These are phyloP conservation scores for Tipula helvola DNA, from an alignment of 2,888 invertebrate genomes.

Conservation along the genomic window DNA sequence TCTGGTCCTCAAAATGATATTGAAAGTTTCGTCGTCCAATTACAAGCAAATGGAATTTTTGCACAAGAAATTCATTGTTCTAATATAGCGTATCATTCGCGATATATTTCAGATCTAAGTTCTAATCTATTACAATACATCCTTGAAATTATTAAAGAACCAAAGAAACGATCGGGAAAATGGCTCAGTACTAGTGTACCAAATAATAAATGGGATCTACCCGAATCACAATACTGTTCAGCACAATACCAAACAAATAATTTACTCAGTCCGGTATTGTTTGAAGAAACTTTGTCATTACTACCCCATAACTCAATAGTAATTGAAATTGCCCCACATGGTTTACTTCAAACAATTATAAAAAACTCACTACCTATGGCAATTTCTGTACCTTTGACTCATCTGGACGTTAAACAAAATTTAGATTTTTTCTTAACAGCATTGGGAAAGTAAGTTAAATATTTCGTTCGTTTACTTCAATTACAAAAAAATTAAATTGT, in stretches of 20 bases:
- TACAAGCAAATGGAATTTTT: constrained; percentile 60
- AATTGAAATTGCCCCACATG: constrained; percentile 59
- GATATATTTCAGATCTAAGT: constrained; percentile 44
- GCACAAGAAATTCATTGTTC: constrained; percentile 74
- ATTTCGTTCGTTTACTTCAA: constrained; percentile 25
- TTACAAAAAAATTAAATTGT: not conserved
- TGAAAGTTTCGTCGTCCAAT: constrained; percentile 47
- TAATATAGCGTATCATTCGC: constrained; percentile 55
- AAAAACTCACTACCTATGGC: constrained; percentile 44
- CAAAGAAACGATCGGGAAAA: constrained; percentile 52
- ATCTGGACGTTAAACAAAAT: constrained; percentile 41
- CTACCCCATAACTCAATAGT: constrained; percentile 50
- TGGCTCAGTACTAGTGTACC: constrained; percentile 84
- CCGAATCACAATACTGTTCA: constrained; percentile 48
- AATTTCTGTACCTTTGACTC: constrained; percentile 45
- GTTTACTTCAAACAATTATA: constrained; percentile 52
- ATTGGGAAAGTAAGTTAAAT: constrained; percentile 37
- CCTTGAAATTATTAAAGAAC: constrained; percentile 47
- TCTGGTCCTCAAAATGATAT: constrained; percentile 70
- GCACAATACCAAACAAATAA: constrained; percentile 86
- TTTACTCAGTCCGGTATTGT: constrained; percentile 44
- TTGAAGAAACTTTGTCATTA: constrained; percentile 31
- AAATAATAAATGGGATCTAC: constrained; percentile 49
- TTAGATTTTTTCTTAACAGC: constrained; percentile 31
- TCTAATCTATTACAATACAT: constrained; percentile 52